Conservation (phyloP, 37 sponge, comb jelly and placozoan genomes). For the Axinella damicornis region DNA sequence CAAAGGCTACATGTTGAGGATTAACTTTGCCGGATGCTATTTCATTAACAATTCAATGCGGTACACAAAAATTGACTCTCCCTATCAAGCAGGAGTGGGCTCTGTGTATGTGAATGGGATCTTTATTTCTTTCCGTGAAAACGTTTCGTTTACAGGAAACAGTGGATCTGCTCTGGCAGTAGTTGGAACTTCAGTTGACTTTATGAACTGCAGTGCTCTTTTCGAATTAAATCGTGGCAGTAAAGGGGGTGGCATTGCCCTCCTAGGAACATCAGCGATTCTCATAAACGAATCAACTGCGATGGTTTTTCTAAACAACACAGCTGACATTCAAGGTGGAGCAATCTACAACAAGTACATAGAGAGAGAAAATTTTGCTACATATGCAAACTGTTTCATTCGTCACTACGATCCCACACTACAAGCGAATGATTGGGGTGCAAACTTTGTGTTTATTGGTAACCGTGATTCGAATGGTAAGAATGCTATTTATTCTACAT, state of each 20-base stretch:
- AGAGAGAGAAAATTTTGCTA: slow-evolving; percentile 7
- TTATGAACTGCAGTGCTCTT: background rate
- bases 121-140: slow-evolving; percentile 29
- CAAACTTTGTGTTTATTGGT: background rate
- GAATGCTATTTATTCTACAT: slow-evolving; percentile 55
- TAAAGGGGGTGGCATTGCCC: slow-evolving; percentile 60
- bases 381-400: slow-evolving; percentile 55
- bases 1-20: slow-evolving; percentile 8
- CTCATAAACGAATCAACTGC: background rate
- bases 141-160: slow-evolving; percentile 42
- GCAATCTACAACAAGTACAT: slow-evolving; percentile 42
- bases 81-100: slow-evolving; percentile 17
- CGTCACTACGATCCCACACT: background rate
- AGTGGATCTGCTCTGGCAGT: slow-evolving; percentile 50
- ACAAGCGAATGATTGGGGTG: slow-evolving; percentile 19
- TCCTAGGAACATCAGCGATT: slow-evolving; percentile 40
- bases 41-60: slow-evolving; percentile 26
- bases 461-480: slow-evolving; percentile 22
- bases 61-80: background rate
- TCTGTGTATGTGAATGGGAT: slow-evolving; percentile 47
- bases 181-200: slow-evolving; percentile 29
- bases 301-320: slow-evolving; percentile 50
- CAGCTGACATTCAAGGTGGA: slow-evolving; percentile 48
- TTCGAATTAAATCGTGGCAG: slow-evolving; percentile 34
- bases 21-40: slow-evolving; percentile 7